Conservation (phyloP, 2,797 vertebrate species). For the Ctenopoma multispine region DNA sequence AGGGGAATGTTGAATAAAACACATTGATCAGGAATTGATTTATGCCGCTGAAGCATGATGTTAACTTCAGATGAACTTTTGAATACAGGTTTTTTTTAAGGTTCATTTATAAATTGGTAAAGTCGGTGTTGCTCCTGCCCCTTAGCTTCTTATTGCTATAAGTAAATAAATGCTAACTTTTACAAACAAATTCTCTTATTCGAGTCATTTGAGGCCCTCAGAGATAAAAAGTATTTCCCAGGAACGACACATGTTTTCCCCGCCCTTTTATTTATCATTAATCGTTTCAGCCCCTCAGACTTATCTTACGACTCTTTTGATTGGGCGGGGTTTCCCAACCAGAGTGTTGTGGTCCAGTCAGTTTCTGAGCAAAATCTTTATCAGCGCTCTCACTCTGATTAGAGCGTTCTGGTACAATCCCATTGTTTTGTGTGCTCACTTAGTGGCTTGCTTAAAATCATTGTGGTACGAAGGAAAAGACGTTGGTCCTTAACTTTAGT, state of each 20-base stretch:
- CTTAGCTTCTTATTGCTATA: too few species aligned
- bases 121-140: too few species aligned
- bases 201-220: background rate
- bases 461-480: too few species aligned
- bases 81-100: too few species aligned
- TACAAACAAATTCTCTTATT: background rate
- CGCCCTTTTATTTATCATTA: constrained; percentile 6
- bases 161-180: too few species aligned
- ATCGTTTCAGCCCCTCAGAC: background rate
- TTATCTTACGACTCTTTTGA: background rate
- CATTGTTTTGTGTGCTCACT: background rate
- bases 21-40: too few species aligned
- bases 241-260: background rate
- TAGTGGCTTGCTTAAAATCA: background rate
- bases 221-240: background rate
- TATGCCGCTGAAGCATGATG: too few species aligned
- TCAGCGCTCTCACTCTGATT: constrained; percentile 6
- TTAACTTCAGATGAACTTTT: too few species aligned
- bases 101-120: too few species aligned
- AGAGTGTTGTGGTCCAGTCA: constrained; percentile 18
- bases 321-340: constrained; percentile 24
- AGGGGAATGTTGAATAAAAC: too few species aligned
- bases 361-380: constrained; percentile 17
- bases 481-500: background rate
- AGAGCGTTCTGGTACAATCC: constrained; percentile 11